Evolutionary conservation across 2,888 invertebrate species (phyloP), one percentile per base, ranked within the genome.

Genomic region (Trissolcus brochymenae): DNA sequence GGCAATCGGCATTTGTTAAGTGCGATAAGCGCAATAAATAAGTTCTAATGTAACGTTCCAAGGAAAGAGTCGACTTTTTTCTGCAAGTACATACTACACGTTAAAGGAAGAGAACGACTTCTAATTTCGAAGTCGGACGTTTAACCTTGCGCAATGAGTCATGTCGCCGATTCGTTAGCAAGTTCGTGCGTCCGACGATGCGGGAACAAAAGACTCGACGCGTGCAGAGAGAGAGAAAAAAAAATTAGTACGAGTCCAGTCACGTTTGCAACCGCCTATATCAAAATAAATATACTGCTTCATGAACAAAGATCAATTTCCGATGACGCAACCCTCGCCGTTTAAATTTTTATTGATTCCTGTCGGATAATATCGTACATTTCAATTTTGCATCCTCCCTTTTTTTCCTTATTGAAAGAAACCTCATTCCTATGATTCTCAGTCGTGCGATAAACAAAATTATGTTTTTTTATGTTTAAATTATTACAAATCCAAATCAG

Each of bases 101-200:
- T 60, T 55, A 65, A 53, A 59, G 70, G 57, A 70, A 70, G 62
- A 62, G 11, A 78, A 78, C 29, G 56, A 16, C 66, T 65, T 60
- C 74, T 64, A 65, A 67, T 70, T 73, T 70, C 57, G 53, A 70
- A 62, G 71, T 71, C 70, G 78, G 74, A 56, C 74, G 66, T 67
- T 71, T 78, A 74, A 74, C 74, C 78, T 74, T 78, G 74, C 66
- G 49, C 61, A 71, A 70, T 78, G 78, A 78, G 74, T 78, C 78
- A 78, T 57, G 49, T 53, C 62, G 73, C 21, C n/a, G 57, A 62
- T 54, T 66, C 56, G 71, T 76, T 76, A 76, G 56, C 43, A 49
- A 54, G 56, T 66, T 65, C 49, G 60, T 70, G 35, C n/a, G 67
- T 43, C 17, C 35, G 59, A n/a, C 49, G 61, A 67, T 53, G 74